Conservation (phyloP, 2,888 invertebrate genomes). For the Pediacus dermestoides region DNA sequence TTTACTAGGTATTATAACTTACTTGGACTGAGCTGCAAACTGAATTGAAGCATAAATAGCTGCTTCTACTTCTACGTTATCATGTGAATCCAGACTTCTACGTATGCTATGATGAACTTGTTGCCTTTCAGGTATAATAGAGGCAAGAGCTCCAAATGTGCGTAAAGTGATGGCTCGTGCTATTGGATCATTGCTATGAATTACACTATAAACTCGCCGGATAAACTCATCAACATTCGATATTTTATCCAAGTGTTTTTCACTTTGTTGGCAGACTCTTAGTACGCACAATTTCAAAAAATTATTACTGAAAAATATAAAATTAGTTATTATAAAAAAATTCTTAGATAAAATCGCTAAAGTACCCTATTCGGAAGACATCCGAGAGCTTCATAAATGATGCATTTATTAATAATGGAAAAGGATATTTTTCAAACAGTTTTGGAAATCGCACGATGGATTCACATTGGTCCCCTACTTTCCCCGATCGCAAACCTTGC, state of each 20-base stretch:
- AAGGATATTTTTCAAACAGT: slow-evolving; percentile 95
- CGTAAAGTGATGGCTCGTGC: slow-evolving; percentile 87
- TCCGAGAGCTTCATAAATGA: slow-evolving; percentile 92
- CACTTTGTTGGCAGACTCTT: slow-evolving; percentile 91
- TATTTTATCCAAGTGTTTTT: slow-evolving; percentile 93
- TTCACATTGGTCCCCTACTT: slow-evolving; percentile 95
- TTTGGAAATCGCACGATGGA: slow-evolving; percentile 93
- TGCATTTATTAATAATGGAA: slow-evolving; percentile 95
- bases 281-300: slow-evolving; percentile 89
- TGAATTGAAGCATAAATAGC: slow-evolving; percentile 92
- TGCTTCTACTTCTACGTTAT: slow-evolving; percentile 93
- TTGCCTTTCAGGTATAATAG: slow-evolving; percentile 89
- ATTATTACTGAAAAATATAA: slow-evolving; percentile 64
- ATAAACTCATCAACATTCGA: slow-evolving; percentile 93
- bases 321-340: slow-evolving; percentile 1
- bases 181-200: slow-evolving; percentile 95
- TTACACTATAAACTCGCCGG: slow-evolving; percentile 85
- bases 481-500: slow-evolving; percentile 81
- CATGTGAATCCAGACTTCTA: slow-evolving; percentile 87
- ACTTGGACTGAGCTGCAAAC: slow-evolving; percentile 93
- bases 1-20: slow-evolving; percentile 34
- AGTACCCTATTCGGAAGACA: slow-evolving; percentile 78
- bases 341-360: too few relatives aligned
- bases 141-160: slow-evolving; percentile 87
- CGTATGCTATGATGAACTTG: slow-evolving; percentile 94